A percentile compares a stretch with the other conserved stretches of the same genome.
Evolutionary conservation across 2,113 vertebrate species (phyloP).

Genomic region (Turdus rufiventris): DNA sequence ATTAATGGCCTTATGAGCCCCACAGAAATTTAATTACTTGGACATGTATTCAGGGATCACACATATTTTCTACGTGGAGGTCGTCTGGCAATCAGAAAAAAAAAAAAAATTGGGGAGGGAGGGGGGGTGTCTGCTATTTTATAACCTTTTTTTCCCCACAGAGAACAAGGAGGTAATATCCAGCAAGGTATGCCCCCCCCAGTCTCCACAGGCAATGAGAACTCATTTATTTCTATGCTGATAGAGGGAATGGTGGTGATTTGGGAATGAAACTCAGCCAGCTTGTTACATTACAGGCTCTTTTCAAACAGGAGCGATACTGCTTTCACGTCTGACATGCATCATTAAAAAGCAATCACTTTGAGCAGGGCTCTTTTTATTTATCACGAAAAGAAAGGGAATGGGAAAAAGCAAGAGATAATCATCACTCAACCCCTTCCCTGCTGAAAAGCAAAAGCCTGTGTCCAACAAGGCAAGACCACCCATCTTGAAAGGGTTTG

Average conservation of each 20-base stretch:
- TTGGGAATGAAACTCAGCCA: constrained; percentile 48
- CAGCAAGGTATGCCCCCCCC: not conserved
- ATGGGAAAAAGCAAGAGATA: constrained; percentile 48
- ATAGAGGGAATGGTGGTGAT: constrained; percentile 11
- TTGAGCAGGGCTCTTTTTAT: constrained; percentile 28
- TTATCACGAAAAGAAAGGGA: constrained; percentile 18
- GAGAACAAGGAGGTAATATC: constrained; percentile 47
- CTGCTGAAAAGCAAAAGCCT: constrained; percentile 26
- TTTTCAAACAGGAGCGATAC: constrained; percentile 31
- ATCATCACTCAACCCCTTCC: constrained; percentile 49
- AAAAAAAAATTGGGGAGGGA: not conserved
- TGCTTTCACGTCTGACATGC: constrained; percentile 38
- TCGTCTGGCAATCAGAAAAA: not conserved
- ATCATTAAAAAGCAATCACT: constrained; percentile 61
- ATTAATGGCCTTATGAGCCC: not conserved
- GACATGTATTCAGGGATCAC: not conserved
- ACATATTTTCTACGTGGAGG: constrained; percentile 25
- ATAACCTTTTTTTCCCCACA: not conserved
- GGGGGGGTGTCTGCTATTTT: not conserved
- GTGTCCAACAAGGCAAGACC: constrained; percentile 27
- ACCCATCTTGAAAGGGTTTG: constrained; percentile 36
- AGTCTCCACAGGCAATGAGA: not conserved
- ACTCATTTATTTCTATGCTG: constrained; percentile 36
- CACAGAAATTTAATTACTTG: not conserved
- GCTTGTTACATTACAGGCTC: constrained; percentile 29